Evolutionary conservation across 2,797 vertebrate genomes (phyloP).

Genomic region (Scolopax rusticola): DNA sequence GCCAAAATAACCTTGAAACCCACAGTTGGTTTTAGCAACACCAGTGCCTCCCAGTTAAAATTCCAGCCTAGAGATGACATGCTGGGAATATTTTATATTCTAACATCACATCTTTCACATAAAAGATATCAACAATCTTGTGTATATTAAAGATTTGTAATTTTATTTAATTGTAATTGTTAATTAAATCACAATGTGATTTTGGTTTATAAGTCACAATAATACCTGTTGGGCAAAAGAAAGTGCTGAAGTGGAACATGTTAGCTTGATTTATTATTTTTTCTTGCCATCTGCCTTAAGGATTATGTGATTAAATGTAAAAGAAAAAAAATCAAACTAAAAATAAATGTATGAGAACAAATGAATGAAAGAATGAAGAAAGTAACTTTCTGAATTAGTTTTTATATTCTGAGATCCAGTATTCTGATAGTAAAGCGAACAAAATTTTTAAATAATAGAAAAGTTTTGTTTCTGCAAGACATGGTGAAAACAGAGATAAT

Average conservation of each 20-base stretch:
- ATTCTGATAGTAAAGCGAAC: background rate
- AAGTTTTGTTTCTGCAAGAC: background rate
- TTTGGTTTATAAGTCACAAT: slow-evolving; percentile 61
- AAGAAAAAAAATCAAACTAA: background rate
- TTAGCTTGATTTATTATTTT: background rate
- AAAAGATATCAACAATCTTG: slow-evolving; percentile 15
- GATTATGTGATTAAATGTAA: slow-evolving; percentile 59
- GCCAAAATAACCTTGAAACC: background rate
- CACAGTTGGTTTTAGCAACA: background rate
- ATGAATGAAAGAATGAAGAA: background rate
- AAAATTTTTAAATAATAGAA: background rate
- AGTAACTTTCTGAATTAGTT: background rate
- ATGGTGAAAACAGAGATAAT: background rate
- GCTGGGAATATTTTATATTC: background rate
- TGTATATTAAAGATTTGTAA: slow-evolving; percentile 25
- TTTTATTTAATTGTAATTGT: slow-evolving; percentile 51
- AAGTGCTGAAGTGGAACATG: slow-evolving; percentile 35
- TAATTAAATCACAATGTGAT: slow-evolving; percentile 54
- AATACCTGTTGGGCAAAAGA: slow-evolving; percentile 45
- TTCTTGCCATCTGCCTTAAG: slow-evolving; percentile 9
- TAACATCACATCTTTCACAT: background rate
- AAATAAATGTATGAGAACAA: background rate
- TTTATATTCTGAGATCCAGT: background rate
- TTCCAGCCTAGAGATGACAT: background rate
- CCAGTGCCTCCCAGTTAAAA: background rate